These are phyloP conservation scores for Euproctis similis DNA, from an alignment of 2,888 invertebrate species.

Conservation along the genomic window DNA sequence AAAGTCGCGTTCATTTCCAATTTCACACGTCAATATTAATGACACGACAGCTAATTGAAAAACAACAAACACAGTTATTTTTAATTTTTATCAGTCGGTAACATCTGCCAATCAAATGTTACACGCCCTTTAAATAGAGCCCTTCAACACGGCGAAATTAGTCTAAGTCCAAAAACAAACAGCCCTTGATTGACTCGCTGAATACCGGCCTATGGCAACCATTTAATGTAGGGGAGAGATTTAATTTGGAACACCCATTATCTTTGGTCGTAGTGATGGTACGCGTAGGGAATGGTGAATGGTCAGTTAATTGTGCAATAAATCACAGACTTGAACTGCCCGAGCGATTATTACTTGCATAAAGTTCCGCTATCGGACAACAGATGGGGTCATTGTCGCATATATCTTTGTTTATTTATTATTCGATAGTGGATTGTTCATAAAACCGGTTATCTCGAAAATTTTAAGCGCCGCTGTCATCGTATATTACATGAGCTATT, in stretches of 20 bases:
- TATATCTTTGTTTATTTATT: conserved; percentile 36
- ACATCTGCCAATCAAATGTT: conserved; percentile 54
- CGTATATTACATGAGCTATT: conserved; percentile 37
- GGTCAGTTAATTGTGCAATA: conserved; percentile 71
- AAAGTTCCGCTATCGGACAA: conserved; percentile 38
- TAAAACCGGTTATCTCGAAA: conserved; percentile 45
- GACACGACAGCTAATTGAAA: conserved; percentile 35
- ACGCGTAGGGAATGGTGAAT: conserved; percentile 41
- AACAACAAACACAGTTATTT: conserved; percentile 46
- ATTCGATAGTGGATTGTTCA: conserved; percentile 34
- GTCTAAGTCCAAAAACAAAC: conserved; percentile 64
- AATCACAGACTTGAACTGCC: conserved; percentile 45
- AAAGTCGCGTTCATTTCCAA: too few species aligned
- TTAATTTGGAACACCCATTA: conserved; percentile 55
- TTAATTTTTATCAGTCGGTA: conserved; percentile 22
- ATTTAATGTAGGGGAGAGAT: conserved; percentile 43
- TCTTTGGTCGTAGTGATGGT: conserved; percentile 26
- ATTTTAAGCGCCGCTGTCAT: conserved; percentile 32
- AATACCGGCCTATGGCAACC: conserved; percentile 39
- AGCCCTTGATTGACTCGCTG: conserved; percentile 55
- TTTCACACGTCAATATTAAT: too few species aligned
- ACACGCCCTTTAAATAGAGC: conserved; percentile 31
- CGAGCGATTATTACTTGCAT: conserved; percentile 33
- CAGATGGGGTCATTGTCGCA: conserved; percentile 53
- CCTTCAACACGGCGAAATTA: conserved; percentile 47